Evolutionary conservation across 2,888 invertebrate species (phyloP), one percentile per base, ranked within the genome.

Genomic region (Acanthoscelides obtectus): DNA sequence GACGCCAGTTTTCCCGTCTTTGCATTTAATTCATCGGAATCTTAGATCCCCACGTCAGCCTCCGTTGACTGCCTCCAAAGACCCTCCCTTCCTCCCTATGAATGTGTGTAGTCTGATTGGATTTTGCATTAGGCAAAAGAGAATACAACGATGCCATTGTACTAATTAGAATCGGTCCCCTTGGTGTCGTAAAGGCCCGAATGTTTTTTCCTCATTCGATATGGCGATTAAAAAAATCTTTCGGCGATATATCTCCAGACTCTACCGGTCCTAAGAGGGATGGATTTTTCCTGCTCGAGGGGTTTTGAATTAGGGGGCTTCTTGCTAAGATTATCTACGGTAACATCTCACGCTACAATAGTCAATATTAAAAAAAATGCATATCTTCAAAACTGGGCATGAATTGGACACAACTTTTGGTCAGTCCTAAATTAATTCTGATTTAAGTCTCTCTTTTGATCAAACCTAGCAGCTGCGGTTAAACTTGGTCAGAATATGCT

Each of bases 81-180:
- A 45, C 6, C 8, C 45, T 20, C 67, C 22, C 67, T 64, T 71
- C 71, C 68, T 64, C 45, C 70, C 67, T 69, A 64, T 63, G 27
- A 66, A 64, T 69, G 72, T 72, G 77, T 75, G 74, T 75, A 73
- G 75, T 76, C 76, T 78, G 78, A 79, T 79, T 79, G 79, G 79
- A 78, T 78, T 77, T 75, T 76, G 76, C 77, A 78, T 78, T 79
- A 78, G 78, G 78, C 78, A 78, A 74, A 78, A 78, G 78, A 79
- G 77, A 78, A 77, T 76, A 75, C 77, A 20, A 67, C 22, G 77
- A 78, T 75, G 79, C 80, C 79, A 80, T 81, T 80, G 80, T 79
- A 80, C 80, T 81, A 81, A 81, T 81, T 81, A 79, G 77, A 80
- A 81, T 80, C 70, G 77, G 77, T 81, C 81, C 80, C 81, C 79